These are phyloP conservation scores for Himalopsyche kuldschensis DNA, from an alignment of 2,888 invertebrate species.

Conservation along the genomic window DNA sequence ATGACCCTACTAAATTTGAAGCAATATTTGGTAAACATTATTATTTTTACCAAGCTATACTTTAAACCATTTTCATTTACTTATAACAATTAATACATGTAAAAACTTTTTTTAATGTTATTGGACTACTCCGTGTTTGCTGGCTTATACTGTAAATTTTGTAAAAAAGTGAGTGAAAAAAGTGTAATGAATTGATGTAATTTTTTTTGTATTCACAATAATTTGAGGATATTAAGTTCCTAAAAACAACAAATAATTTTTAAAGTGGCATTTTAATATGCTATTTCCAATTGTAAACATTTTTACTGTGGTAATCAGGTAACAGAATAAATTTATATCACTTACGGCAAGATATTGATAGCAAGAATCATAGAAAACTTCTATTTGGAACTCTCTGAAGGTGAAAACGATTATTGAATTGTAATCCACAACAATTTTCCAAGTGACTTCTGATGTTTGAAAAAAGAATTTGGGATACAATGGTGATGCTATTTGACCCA, in stretches of 20 bases:
- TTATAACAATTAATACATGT: neutral
- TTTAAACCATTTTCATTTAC: neutral
- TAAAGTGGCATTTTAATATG: too few species aligned
- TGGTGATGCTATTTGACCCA: slow-evolving; percentile 77
- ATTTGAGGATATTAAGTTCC: too few species aligned
- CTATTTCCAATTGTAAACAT: too few species aligned
- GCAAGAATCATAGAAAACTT: slow-evolving; percentile 45
- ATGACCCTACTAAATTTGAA: too few species aligned
- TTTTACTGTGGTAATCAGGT: too few species aligned
- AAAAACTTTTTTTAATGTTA: too few species aligned
- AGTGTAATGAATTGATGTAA: too few species aligned
- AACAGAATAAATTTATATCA: neutral
- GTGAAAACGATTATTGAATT: slow-evolving; percentile 56
- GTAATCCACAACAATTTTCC: slow-evolving; percentile 70
- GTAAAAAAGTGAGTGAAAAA: too few species aligned
- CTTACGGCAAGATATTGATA: slow-evolving; percentile 46
- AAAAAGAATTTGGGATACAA: slow-evolving; percentile 66
- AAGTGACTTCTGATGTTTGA: slow-evolving; percentile 58
- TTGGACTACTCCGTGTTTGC: too few species aligned
- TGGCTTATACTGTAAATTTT: too few species aligned
- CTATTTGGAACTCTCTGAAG: slow-evolving; percentile 54
- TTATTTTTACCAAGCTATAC: neutral
- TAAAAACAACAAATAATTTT: too few species aligned
- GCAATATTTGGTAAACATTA: neutral
- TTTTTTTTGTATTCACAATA: too few species aligned